Evolutionary conservation across 2,888 invertebrate species (phyloP).

Genomic region (Mayetiola destructor): DNA sequence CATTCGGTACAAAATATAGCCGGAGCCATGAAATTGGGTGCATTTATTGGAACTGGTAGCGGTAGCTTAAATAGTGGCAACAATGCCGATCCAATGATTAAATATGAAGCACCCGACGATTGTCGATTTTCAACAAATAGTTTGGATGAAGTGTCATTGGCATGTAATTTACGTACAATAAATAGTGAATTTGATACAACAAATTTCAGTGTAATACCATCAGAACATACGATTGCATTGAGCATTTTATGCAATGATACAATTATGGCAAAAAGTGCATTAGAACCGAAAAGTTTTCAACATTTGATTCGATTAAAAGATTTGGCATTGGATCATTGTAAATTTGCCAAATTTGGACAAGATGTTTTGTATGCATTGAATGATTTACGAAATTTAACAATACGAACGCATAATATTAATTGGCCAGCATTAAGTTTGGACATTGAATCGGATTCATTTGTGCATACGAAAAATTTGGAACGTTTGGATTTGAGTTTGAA

Average conservation of each 20-base stretch:
- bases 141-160: constrained; percentile 56
- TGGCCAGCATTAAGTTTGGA: constrained; percentile 76
- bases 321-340: constrained; percentile 72
- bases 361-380: constrained; percentile 64
- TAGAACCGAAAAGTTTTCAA: constrained; percentile 62
- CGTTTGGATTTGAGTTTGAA: constrained; percentile 73
- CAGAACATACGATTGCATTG: constrained; percentile 66
- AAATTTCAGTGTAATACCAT: constrained; percentile 74
- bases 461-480: constrained; percentile 62
- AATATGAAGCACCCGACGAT: constrained; percentile 72
- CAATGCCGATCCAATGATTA: constrained; percentile 25
- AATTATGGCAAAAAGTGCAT: constrained; percentile 62
- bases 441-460: constrained; percentile 63
- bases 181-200: constrained; percentile 80
- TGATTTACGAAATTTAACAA: constrained; percentile 69
- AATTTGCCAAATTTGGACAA: constrained; percentile 67
- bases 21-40: constrained; percentile 4
- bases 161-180: constrained; percentile 66
- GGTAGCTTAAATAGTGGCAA: not conserved
- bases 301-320: constrained; percentile 67
- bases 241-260: constrained; percentile 66
- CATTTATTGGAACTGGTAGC: not conserved
- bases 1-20: not conserved
- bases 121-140: constrained; percentile 37
- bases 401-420: constrained; percentile 69